Conservation (phyloP, 2,113 vertebrate species). For the Panthera leo region DNA sequence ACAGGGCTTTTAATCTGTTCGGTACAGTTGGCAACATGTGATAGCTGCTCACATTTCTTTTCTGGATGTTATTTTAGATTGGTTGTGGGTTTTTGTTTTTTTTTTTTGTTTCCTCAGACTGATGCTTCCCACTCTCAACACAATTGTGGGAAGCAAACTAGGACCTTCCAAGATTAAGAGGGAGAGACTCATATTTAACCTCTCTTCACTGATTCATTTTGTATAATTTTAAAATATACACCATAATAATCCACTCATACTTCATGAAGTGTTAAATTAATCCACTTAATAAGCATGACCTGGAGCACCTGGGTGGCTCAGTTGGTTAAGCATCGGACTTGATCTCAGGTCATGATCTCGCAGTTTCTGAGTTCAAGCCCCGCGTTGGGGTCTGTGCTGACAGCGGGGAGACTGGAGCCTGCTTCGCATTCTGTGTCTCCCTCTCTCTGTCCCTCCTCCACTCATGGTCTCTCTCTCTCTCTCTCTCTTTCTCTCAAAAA, state of each 20-base stretch:
- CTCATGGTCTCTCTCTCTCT: no score
- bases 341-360: no score
- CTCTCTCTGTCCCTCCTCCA: no score
- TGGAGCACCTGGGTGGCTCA: no score
- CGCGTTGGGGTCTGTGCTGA: no score
- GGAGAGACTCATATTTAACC: neutral
- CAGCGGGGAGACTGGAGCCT: no score
- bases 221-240: neutral
- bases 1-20: neutral
- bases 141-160: neutral
- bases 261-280: neutral
- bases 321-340: no score
- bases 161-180: neutral
- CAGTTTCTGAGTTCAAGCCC: no score
- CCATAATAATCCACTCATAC: neutral
- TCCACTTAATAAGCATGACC: neutral
- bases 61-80: neutral
- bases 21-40: neutral
- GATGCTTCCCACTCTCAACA: neutral
- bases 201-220: neutral
- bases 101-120: neutral
- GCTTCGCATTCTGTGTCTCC: no score
- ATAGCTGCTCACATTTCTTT: neutral
- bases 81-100: neutral
- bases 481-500: no score